Conservation (phyloP, 2,888 invertebrate species). For the Lasioglossum calceatum region DNA sequence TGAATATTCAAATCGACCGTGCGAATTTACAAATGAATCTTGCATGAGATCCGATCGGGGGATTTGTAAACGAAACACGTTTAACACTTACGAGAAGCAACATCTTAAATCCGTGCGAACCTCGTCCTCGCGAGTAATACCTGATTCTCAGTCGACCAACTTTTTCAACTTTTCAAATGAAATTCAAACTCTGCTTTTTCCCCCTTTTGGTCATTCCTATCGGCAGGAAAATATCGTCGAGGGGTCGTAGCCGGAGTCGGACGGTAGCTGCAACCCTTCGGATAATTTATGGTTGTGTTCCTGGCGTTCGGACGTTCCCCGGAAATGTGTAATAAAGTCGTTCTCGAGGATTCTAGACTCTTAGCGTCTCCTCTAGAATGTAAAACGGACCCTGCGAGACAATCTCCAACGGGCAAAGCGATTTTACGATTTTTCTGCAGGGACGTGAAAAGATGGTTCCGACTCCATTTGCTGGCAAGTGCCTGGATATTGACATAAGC, state of each 20-base stretch:
- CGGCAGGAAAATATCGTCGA: neutral
- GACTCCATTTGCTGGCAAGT: neutral
- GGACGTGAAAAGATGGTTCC: neutral
- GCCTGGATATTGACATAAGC: neutral
- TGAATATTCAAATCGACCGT: conserved; percentile 45
- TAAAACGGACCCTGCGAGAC: neutral
- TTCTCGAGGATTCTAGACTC: neutral
- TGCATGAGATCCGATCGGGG: neutral
- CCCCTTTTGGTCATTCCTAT: neutral
- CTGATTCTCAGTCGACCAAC: neutral
- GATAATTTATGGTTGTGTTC: conserved; percentile 9
- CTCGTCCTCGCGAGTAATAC: neutral
- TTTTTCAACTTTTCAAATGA: neutral
- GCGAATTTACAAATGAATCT: conserved; percentile 37
- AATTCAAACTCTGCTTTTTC: neutral
- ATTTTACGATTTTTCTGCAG: neutral
- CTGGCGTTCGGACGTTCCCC: neutral
- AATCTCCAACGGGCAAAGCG: neutral
- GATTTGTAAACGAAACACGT: neutral
- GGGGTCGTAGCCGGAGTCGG: neutral
- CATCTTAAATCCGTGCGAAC: neutral
- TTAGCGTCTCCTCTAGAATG: neutral
- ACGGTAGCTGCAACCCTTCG: neutral
- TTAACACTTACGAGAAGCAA: neutral
- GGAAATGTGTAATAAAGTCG: conserved; percentile 7